phyloP scores from a whole-genome alignment of 2,113 vertebrate species.

The Mohoua ochrocephala region DNA sequence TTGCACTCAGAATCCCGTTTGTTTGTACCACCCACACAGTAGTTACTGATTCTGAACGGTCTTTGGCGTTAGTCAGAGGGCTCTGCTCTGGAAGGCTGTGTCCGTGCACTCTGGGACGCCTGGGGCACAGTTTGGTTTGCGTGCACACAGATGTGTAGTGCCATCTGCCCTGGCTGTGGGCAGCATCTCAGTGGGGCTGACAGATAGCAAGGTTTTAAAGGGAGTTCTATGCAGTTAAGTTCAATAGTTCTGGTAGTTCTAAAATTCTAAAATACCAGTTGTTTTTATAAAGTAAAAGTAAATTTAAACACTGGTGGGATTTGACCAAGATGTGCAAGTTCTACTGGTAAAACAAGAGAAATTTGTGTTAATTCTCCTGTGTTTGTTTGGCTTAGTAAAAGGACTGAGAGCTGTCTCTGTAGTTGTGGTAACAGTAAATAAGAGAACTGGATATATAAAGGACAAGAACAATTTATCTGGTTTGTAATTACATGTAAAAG shows the following conservation, averaged over 20 bases:
- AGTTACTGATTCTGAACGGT: not conserved
- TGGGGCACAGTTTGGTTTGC: not conserved
- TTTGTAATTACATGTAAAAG: not conserved
- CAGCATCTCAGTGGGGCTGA: not conserved
- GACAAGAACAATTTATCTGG: not conserved
- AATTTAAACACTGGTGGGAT: not conserved
- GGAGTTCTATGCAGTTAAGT: not conserved
- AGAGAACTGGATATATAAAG: not conserved
- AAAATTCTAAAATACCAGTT: not conserved
- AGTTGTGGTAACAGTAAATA: not conserved
- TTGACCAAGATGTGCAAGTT: not conserved
- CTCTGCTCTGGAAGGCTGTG: not conserved
- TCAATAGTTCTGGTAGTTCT: not conserved
- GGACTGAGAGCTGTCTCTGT: not conserved
- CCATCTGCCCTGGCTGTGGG: not conserved
- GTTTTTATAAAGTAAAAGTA: not conserved
- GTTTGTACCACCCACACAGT: not conserved
- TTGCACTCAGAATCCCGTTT: not conserved
- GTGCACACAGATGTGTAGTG: accelerated
- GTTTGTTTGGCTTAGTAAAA: not conserved
- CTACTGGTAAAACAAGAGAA: not conserved
- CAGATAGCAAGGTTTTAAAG: not conserved
- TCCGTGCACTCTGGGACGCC: not conserved
- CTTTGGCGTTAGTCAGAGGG: not conserved
- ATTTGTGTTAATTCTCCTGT: not conserved